A percentile compares a stretch with the other conserved stretches of the same genome.
These are phyloP conservation scores for Ophraella communa DNA, from an alignment of 2,888 invertebrate species.

Conservation along the genomic window DNA sequence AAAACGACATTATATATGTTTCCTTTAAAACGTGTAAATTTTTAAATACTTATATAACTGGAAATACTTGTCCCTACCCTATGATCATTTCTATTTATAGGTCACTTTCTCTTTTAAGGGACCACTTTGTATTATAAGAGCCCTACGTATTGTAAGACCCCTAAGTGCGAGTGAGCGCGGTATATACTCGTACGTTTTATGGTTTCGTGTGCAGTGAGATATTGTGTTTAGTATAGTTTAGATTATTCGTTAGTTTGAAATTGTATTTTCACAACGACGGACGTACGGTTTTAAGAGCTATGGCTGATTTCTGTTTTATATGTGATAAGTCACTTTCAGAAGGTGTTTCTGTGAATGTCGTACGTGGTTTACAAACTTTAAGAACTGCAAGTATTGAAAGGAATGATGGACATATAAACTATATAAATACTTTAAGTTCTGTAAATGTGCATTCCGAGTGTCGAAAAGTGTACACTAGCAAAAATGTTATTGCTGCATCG, in stretches of 20 bases:
- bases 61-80: background rate
- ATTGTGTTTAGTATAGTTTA: no score
- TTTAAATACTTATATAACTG: background rate
- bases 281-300: background rate
- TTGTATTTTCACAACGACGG: background rate
- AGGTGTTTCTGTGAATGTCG: conserved; percentile 27
- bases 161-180: no score
- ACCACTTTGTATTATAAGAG: background rate
- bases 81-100: background rate
- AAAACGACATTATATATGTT: background rate
- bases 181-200: no score
- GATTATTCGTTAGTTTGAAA: background rate
- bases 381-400: conserved; percentile 4
- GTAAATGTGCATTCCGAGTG: conserved; percentile 7
- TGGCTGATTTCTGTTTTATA: conserved; percentile 29
- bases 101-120: background rate
- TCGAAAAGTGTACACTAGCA: conserved; percentile 26
- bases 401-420: conserved; percentile 8
- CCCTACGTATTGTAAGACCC: no score
- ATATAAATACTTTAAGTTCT: conserved; percentile 9
- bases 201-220: no score
- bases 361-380: conserved; percentile 13
- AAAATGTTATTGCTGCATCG: conserved; percentile 21
- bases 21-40: background rate
- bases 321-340: conserved; percentile 30